A percentile compares a stretch with the other conserved stretches of the same genome.
phyloP scores from a whole-genome alignment of 1,140 invertebrate species.

The Cydia amplana region DNA sequence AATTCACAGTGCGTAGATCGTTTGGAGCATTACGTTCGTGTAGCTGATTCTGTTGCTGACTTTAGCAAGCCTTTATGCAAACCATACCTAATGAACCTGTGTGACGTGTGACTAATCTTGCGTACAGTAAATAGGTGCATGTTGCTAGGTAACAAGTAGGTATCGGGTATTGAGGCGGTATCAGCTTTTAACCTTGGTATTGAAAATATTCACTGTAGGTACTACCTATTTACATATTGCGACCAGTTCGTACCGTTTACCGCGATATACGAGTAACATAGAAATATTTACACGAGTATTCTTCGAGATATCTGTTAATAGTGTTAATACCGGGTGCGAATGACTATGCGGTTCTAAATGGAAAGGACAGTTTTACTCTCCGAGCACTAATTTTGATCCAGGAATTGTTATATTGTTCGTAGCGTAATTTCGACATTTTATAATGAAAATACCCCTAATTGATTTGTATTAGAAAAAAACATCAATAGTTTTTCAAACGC shows the following conservation, averaged over 20 bases:
- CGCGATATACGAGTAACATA: neutral
- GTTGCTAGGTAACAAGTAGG: conserved; percentile 33
- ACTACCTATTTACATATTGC: conserved; percentile 4
- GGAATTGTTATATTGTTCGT: neutral
- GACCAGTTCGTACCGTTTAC: neutral
- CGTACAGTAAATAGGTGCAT: conserved; percentile 43
- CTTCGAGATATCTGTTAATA: too few species aligned
- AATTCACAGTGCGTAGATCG: too few species aligned
- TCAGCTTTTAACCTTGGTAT: conserved; percentile 49
- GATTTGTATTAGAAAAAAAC: too few species aligned
- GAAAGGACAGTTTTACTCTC: too few species aligned
- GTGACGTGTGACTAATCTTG: neutral
- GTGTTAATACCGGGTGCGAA: too few species aligned
- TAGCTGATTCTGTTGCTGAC: neutral
- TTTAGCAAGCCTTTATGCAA: neutral
- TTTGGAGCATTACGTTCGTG: neutral
- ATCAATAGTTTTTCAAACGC: too few species aligned
- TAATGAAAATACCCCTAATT: neutral
- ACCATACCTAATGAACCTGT: neutral
- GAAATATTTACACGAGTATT: neutral
- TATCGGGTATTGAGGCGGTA: conserved; percentile 39
- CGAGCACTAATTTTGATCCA: too few species aligned
- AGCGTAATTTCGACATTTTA: neutral
- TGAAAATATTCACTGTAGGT: conserved; percentile 35
- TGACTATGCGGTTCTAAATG: too few species aligned